Conservation (phyloP, 2,797 vertebrate species). For the Smutsia temminckii region DNA sequence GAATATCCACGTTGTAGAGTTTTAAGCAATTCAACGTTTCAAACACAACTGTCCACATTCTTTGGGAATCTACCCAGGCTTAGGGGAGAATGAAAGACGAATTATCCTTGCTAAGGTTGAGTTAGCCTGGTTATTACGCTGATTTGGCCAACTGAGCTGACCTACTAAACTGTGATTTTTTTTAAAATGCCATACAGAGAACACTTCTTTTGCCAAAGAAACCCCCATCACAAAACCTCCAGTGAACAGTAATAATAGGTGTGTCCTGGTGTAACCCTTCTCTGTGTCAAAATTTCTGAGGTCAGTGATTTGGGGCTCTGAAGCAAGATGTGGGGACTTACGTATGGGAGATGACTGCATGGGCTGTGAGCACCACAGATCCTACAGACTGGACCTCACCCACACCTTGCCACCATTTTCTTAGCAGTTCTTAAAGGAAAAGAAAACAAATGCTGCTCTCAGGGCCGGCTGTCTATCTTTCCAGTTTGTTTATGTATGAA, state of each 20-base stretch:
- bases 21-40: not conserved
- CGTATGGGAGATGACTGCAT: not conserved
- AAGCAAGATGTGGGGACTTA: not conserved
- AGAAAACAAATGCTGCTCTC: not conserved
- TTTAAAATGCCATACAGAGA: conserved; percentile 15
- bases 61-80: conserved; percentile 1
- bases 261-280: not conserved
- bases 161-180: not conserved
- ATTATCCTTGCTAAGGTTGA: conserved; percentile 35
- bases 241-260: not conserved
- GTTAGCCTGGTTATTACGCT: not conserved
- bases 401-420: not conserved
- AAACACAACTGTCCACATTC: not conserved
- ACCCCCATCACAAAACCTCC: not conserved
- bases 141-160: conserved; percentile 2
- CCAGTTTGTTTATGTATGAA: not conserved
- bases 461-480: not conserved
- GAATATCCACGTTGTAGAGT: not conserved
- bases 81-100: conserved; percentile 28
- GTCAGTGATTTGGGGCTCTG: not conserved
- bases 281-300: not conserved
- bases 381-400: not conserved
- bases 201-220: not conserved
- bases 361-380: not conserved
- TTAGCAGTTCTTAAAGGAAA: not conserved